These are phyloP conservation scores for Cirrhinus molitorella DNA, from an alignment of 2,797 vertebrate species.

Conservation along the genomic window DNA sequence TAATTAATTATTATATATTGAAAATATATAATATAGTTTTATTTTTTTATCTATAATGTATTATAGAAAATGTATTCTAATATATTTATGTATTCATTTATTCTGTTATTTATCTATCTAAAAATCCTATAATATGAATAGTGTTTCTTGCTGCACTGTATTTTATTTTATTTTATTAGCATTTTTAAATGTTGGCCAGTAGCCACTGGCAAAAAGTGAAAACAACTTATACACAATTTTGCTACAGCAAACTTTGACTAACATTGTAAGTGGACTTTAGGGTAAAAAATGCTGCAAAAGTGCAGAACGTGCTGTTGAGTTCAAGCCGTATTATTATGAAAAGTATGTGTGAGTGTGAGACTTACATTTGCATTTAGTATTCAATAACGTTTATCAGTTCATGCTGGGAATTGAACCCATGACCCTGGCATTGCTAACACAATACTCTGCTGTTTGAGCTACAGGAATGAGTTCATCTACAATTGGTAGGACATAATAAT, in stretches of 20 bases:
- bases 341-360: background rate
- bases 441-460: background rate
- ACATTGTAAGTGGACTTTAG: background rate
- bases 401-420: background rate
- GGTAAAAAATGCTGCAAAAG: background rate
- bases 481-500: background rate
- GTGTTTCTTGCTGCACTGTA: too few species aligned
- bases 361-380: background rate
- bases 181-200: too few species aligned
- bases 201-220: too few species aligned
- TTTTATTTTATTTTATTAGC: too few species aligned
- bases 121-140: too few species aligned
- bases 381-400: background rate
- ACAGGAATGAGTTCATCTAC: background rate
- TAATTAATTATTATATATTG: too few species aligned
- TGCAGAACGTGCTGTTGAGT: background rate
- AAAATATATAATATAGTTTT: too few species aligned
- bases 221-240: background rate
- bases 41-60: too few species aligned
- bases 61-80: too few species aligned
- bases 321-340: background rate
- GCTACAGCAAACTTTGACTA: background rate
- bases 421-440: background rate
- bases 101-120: too few species aligned
- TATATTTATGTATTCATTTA: too few species aligned